These are phyloP conservation scores for Agonopterix alstromeriana DNA, from an alignment of 2,888 invertebrate genomes.

Conservation along the genomic window DNA sequence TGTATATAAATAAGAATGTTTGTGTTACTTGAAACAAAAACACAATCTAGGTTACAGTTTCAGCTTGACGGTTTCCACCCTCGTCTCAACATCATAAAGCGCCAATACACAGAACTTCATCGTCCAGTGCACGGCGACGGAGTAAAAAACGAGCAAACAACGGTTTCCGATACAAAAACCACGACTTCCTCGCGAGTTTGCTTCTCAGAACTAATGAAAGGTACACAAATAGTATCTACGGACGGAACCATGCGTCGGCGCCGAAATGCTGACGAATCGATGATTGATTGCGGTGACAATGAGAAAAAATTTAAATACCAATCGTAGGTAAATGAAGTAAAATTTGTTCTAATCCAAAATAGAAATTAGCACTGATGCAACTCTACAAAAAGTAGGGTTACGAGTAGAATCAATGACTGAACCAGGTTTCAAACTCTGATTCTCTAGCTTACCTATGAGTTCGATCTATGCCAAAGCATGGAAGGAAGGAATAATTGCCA, in stretches of 20 bases:
- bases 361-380: too few relatives aligned
- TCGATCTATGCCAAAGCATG: too few relatives aligned
- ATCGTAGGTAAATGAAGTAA: too few relatives aligned
- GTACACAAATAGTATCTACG: constrained; percentile 59
- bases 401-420: too few relatives aligned
- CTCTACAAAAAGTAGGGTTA: too few relatives aligned
- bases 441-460: too few relatives aligned
- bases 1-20: too few relatives aligned
- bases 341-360: too few relatives aligned
- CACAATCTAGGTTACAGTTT: too few relatives aligned
- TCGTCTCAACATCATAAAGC: constrained; percentile 8
- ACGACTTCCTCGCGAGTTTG: constrained; percentile 52
- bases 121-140: constrained; percentile 24
- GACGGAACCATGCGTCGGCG: constrained; percentile 58
- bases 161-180: constrained; percentile 71
- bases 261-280: constrained; percentile 39
- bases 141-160: constrained; percentile 48
- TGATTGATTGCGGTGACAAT: constrained; percentile 65
- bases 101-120: constrained; percentile 22
- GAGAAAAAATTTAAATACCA: constrained; percentile 26
- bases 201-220: constrained; percentile 71
- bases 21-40: too few relatives aligned
- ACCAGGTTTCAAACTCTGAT: too few relatives aligned
- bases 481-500: too few relatives aligned
- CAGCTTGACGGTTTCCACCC: not conserved